These are phyloP conservation scores for Drosophila tanythrix DNA, from an alignment of 2,888 invertebrate species.

Conservation along the genomic window DNA sequence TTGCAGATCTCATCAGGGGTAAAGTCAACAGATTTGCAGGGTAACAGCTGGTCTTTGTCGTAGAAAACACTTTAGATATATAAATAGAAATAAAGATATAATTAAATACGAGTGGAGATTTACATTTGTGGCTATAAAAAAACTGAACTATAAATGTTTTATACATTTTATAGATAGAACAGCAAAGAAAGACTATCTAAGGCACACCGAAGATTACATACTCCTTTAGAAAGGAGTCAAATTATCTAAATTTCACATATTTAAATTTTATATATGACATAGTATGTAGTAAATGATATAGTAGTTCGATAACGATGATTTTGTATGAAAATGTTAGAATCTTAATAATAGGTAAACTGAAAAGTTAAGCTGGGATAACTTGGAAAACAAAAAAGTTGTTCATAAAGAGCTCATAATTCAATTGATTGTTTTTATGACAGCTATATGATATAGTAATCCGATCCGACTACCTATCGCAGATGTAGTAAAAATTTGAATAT, in stretches of 20 bases:
- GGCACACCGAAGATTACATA: neutral
- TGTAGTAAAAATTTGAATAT: neutral
- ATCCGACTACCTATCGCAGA: neutral
- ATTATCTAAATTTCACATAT: neutral
- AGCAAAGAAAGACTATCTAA: neutral
- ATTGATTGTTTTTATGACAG: neutral
- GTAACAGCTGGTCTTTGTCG: slow-evolving; percentile 9
- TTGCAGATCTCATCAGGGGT: slow-evolving; percentile 67
- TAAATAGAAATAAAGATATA: neutral
- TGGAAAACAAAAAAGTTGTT: neutral
- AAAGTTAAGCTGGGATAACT: neutral
- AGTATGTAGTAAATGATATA: neutral
- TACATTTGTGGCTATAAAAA: neutral
- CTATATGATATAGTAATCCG: neutral
- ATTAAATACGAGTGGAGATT: neutral
- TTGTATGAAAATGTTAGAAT: neutral
- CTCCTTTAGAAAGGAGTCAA: neutral
- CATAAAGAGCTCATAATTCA: neutral
- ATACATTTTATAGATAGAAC: neutral
- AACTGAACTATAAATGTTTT: neutral
- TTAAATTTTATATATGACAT: no score
- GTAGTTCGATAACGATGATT: neutral
- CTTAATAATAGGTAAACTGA: neutral
- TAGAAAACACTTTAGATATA: slow-evolving; percentile 40
- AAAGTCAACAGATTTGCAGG: slow-evolving; percentile 58